These are phyloP conservation scores for Drosophila cyrtoloma DNA, from an alignment of 2,888 invertebrate genomes.

Conservation along the genomic window DNA sequence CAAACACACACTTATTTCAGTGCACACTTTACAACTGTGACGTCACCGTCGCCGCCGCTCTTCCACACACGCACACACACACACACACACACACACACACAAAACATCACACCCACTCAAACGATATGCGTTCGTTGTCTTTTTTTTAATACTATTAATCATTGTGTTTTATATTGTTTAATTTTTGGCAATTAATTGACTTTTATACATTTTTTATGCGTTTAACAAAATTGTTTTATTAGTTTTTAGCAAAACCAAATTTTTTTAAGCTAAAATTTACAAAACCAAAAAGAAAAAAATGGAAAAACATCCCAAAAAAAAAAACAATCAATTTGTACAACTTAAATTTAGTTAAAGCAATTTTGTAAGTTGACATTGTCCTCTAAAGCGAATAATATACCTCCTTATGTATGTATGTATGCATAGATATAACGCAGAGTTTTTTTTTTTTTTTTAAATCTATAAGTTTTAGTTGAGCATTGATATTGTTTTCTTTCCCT, in stretches of 20 bases:
- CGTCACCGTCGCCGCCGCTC: constrained; percentile 31
- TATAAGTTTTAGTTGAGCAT: constrained; percentile 10
- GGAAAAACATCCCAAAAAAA: constrained; percentile 13
- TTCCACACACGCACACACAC: constrained; percentile 36
- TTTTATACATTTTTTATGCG: neutral
- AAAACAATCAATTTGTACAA: constrained; percentile 29
- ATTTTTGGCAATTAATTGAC: neutral
- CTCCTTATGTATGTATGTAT: neutral
- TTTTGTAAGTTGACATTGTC: constrained; percentile 32
- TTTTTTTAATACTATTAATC: constrained; percentile 17
- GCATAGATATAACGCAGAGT: constrained; percentile 10
- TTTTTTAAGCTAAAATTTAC: constrained; percentile 15
- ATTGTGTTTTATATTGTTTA: constrained; percentile 22
- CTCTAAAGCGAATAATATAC: constrained; percentile 8
- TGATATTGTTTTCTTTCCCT: constrained; percentile 10
- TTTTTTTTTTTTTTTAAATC: constrained; percentile 15
- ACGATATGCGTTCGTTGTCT: constrained; percentile 26
- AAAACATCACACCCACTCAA: neutral
- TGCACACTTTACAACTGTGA: constrained; percentile 30
- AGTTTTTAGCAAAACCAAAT: constrained; percentile 37
- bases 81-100: constrained; percentile 3
- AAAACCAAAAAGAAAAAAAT: neutral
- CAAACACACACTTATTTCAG: constrained; percentile 1
- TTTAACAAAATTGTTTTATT: constrained; percentile 28
- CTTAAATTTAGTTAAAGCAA: constrained; percentile 69